These are phyloP conservation scores for Coptotermes formosanus DNA, from an alignment of 1,140 invertebrate genomes.

Conservation along the genomic window DNA sequence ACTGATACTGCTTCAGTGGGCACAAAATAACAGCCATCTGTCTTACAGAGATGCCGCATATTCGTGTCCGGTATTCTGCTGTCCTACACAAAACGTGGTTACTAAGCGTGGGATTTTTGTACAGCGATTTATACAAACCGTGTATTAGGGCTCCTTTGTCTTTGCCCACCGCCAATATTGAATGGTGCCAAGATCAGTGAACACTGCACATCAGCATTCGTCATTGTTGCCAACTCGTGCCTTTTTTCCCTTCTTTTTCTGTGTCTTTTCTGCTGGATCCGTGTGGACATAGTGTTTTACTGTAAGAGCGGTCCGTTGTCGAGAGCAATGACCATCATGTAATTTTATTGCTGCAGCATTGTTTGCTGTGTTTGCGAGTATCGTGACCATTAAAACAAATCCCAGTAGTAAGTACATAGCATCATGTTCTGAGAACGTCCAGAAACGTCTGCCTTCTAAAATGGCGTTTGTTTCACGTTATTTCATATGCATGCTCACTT, in stretches of 20 bases:
- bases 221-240: conserved; percentile 22
- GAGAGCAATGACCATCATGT: background rate
- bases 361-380: background rate
- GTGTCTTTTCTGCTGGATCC: background rate
- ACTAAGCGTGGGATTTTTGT: background rate
- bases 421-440: too few species aligned
- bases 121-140: background rate
- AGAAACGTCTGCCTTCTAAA: too few species aligned
- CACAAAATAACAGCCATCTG: background rate
- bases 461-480: too few species aligned
- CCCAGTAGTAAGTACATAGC: too few species aligned
- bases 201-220: conserved; percentile 25
- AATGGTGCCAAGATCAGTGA: conserved; percentile 21
- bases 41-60: background rate
- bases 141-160: background rate
- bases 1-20: too few species aligned
- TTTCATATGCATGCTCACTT: too few species aligned
- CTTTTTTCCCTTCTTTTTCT: background rate
- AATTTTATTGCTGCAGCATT: background rate
- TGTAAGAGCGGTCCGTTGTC: background rate
- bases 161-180: background rate
- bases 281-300: background rate
- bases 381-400: too few species aligned
- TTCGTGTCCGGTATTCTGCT: background rate
- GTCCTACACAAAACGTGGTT: background rate